Evolutionary conservation across 2,797 vertebrate genomes (phyloP), one percentile per base, ranked within the genome.

Genomic region (Benthosema pterotum): DNA sequence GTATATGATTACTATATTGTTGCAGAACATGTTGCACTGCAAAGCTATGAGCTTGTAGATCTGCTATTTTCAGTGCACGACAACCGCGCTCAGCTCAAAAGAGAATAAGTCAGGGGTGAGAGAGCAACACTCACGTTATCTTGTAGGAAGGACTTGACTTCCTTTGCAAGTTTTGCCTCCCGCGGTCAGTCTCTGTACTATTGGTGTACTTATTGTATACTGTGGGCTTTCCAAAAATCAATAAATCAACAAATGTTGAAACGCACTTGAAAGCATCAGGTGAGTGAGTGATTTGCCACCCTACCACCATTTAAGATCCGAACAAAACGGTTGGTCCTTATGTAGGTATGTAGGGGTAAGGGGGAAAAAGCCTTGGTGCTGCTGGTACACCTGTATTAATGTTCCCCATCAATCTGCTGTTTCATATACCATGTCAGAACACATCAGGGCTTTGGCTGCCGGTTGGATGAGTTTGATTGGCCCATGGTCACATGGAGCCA

Each of bases 341-440:
- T 65, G 55, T 70, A 25, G 5, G 22, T 25, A 58, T 25, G 3
- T 51, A 5, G 46, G 72, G 53, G 49, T 38, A n/a, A 13, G 68
- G 60, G 64, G 25, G n/a, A n/a, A 49, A 65, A 57, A 74, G 69
- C 63, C 60, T 56, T 75, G 48, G 52, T 77, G 76, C n/a, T n/a
- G 5, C 63, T 65, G 1, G 15, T 65, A 72, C 69, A 71, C 67
- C 67, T 74, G 63, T 71, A 66, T 59, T 75, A 77, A 78, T 81
- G 74, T 57, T 57, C 51, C 57, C 75, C 75, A 83, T 80, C 63
- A 83, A 74, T 86, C 74, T 72, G 47, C 43, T 60, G 14, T 66
- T 65, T 56, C 5, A n/a, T 1, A 2, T 46, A 66, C 55, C 63
- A 38, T 42, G 64, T 53, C 56, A 53, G 52, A 69, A 17, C 52